A percentile compares a stretch with the other conserved stretches of the same genome.
phyloP scores from a whole-genome alignment of 2,113 vertebrate genomes.

The Camelus dromedarius region DNA sequence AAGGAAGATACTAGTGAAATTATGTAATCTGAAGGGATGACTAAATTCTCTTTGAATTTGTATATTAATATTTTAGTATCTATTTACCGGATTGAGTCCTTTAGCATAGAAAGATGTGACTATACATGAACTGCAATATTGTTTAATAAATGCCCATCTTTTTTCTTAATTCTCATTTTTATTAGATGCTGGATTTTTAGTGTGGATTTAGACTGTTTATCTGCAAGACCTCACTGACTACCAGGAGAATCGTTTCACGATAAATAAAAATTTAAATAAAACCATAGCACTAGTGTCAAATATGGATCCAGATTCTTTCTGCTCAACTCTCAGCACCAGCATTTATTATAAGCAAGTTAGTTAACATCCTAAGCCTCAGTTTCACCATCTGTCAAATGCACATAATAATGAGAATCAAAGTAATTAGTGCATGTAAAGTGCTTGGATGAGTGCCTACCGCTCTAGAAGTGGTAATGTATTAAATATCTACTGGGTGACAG shows the following conservation, averaged over 20 bases:
- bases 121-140: not conserved
- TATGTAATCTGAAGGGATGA: not conserved
- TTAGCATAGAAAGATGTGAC: not conserved
- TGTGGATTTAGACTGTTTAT: not conserved
- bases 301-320: not conserved
- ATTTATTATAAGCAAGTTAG: not conserved
- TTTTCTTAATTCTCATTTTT: not conserved
- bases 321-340: not conserved
- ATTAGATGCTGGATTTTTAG: not conserved
- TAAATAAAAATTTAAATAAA: constrained; percentile 12
- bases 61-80: not conserved
- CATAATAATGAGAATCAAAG: not conserved
- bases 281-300: not conserved
- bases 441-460: not conserved
- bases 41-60: constrained; percentile 47
- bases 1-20: not conserved
- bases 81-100: not conserved
- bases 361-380: not conserved
- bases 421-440: not conserved
- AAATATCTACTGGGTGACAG: not conserved
- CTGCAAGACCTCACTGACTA: not conserved
- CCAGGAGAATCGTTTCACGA: not conserved
- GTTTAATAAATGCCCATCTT: not conserved
- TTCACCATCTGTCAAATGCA: not conserved
- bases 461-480: not conserved